Conservation (phyloP, 2,113 vertebrate species). For the Ellobius talpinus region DNA sequence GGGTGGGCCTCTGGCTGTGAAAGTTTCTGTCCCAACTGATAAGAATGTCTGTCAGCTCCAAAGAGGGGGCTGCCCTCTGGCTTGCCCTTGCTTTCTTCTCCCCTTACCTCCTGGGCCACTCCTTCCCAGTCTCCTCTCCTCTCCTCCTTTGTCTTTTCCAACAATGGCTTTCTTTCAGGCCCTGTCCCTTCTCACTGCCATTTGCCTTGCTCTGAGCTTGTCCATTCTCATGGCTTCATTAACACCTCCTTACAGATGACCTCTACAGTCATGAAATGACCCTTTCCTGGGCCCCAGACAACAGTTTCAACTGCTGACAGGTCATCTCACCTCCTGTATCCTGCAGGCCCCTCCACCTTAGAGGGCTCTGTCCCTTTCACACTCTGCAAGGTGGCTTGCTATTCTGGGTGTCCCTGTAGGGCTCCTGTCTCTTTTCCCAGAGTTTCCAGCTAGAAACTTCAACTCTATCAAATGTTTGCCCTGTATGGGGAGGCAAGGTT, state of each 20-base stretch:
- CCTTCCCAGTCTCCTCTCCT: background rate
- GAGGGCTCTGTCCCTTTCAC: background rate
- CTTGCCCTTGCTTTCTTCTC: slow-evolving; percentile 66
- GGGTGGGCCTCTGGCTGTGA: background rate
- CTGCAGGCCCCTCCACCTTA: background rate
- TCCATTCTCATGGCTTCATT: slow-evolving; percentile 77
- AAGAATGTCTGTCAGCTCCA: slow-evolving; percentile 76
- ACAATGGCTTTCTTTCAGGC: slow-evolving; percentile 78
- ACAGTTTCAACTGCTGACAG: slow-evolving; percentile 70
- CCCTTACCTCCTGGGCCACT: slow-evolving; percentile 47
- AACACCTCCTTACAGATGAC: slow-evolving; percentile 58
- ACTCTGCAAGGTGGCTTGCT: background rate
- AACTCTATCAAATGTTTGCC: background rate
- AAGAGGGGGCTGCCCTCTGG: background rate
- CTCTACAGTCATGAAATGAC: slow-evolving; percentile 49
- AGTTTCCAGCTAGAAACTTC: background rate
- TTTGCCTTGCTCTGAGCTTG: background rate
- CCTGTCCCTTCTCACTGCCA: background rate
- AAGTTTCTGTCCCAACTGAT: slow-evolving; percentile 65
- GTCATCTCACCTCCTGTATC: slow-evolving; percentile 37
- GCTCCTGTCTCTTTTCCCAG: background rate
- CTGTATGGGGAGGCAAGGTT: no score
- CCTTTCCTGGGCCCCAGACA: slow-evolving; percentile 58
- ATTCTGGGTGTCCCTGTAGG: background rate
- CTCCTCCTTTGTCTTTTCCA: background rate